phyloP scores from a whole-genome alignment of 2,888 invertebrate genomes.

The Cosmia pyralina region DNA sequence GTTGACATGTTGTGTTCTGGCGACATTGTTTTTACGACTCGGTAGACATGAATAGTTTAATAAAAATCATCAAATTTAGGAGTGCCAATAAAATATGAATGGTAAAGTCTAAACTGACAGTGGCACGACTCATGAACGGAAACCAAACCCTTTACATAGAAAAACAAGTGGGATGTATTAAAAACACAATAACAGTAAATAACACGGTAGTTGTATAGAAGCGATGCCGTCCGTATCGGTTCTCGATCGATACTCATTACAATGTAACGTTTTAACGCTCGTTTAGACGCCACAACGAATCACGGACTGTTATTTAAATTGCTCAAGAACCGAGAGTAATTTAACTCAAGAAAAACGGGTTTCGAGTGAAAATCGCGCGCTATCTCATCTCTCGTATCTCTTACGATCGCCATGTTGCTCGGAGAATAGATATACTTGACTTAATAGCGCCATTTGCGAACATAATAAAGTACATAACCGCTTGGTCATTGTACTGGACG shows the following conservation, averaged over 20 bases:
- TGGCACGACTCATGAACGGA: constrained; percentile 31
- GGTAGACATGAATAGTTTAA: constrained; percentile 66
- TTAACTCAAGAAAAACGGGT: constrained; percentile 79
- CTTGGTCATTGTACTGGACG: constrained; percentile 75
- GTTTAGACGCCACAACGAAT: constrained; percentile 77
- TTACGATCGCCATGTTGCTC: constrained; percentile 67
- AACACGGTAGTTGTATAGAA: constrained; percentile 70
- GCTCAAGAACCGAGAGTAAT: constrained; percentile 77
- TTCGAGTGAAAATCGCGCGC: constrained; percentile 76
- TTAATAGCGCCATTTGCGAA: constrained; percentile 72
- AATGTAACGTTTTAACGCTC: constrained; percentile 78
- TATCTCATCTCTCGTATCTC: constrained; percentile 77
- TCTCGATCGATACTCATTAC: constrained; percentile 76
- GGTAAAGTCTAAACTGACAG: constrained; percentile 17
- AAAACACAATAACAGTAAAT: constrained; percentile 69
- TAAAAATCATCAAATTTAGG: constrained; percentile 64
- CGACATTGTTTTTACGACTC: constrained; percentile 70
- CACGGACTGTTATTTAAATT: constrained; percentile 82
- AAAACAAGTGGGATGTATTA: constrained; percentile 61
- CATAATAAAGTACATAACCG: constrained; percentile 73
- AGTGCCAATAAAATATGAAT: constrained; percentile 55
- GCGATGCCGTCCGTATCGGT: constrained; percentile 67
- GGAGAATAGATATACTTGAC: constrained; percentile 68
- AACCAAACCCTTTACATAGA: constrained; percentile 52
- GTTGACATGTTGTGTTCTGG: constrained; percentile 69